phyloP scores from a whole-genome alignment of 2,888 invertebrate genomes.

The Frankliniella intonsa region DNA sequence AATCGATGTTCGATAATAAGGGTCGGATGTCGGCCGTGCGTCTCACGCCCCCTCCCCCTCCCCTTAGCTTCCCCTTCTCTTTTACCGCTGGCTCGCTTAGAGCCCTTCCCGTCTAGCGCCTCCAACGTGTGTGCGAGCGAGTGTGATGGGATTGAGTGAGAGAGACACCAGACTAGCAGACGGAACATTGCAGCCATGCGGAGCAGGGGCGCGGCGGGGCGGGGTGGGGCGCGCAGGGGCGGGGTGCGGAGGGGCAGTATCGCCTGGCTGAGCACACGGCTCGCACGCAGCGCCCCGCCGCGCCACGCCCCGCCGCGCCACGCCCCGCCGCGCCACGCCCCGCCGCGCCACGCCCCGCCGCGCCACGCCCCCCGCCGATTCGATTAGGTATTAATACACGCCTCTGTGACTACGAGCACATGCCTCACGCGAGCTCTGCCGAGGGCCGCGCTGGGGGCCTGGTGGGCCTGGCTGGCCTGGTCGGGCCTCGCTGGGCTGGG shows the following conservation, averaged over 20 bases:
- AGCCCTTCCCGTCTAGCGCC: no score
- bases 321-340: neutral
- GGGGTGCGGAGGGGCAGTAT: no score
- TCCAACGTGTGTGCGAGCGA: no score
- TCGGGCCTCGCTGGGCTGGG: no score
- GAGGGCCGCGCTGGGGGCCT: neutral
- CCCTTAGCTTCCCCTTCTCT: no score
- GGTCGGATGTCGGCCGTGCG: neutral
- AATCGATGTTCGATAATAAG: neutral
- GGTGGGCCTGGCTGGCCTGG: no score
- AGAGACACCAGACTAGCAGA: neutral
- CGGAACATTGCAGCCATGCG: neutral
- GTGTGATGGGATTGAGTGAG: neutral
- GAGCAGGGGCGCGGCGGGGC: neutral
- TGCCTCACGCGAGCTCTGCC: conserved; percentile 2
- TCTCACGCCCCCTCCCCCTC: no score
- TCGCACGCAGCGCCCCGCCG: neutral
- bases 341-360: neutral
- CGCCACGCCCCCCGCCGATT: neutral
- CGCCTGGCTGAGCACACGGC: no score
- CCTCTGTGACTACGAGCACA: neutral
- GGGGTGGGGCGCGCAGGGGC: neutral
- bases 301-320: neutral
- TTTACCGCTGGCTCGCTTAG: no score
- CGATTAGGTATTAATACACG: conserved; percentile 9